Evolutionary conservation across 2,797 vertebrate genomes (phyloP).

Genomic region (Serranus cabrilla): DNA sequence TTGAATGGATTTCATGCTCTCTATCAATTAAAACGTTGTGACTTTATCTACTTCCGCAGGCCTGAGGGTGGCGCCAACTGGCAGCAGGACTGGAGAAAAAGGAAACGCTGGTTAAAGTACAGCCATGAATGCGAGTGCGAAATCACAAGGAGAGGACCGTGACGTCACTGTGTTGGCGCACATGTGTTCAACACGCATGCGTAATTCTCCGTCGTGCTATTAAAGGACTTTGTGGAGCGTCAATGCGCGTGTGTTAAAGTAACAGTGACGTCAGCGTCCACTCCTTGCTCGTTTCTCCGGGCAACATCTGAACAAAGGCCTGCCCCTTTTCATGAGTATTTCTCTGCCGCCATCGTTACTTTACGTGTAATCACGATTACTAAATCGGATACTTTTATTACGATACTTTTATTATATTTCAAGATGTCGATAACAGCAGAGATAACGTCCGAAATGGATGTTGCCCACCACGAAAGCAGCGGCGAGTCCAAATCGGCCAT

Average conservation of each 20-base stretch:
- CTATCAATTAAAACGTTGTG: background rate
- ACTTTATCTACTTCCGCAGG: background rate
- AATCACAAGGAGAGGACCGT: rapidly evolving
- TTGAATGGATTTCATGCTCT: no score
- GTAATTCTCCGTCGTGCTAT: background rate
- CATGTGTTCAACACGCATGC: background rate
- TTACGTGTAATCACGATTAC: conserved; percentile 86
- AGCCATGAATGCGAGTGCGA: background rate
- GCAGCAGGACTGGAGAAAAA: conserved; percentile 13
- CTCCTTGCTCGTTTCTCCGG: conserved; percentile 36
- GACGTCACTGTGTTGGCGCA: rapidly evolving
- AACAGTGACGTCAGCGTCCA: rapidly evolving
- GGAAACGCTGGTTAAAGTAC: conserved; percentile 26
- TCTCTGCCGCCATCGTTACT: conserved; percentile 80
- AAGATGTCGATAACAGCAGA: conserved; percentile 20
- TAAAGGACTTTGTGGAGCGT: rapidly evolving
- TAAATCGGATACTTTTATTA: conserved; percentile 77
- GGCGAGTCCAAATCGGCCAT: conserved; percentile 80
- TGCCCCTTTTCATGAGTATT: conserved; percentile 80
- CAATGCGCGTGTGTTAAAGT: background rate
- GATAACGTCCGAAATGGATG: conserved; percentile 65
- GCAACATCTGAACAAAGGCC: conserved; percentile 72
- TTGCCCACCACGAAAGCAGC: conserved; percentile 60
- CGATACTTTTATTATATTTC: conserved; percentile 72
- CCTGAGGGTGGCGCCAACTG: conserved; percentile 62